Evolutionary conservation across 2,888 invertebrate species (phyloP).

Genomic region (Drosophila greeni): DNA sequence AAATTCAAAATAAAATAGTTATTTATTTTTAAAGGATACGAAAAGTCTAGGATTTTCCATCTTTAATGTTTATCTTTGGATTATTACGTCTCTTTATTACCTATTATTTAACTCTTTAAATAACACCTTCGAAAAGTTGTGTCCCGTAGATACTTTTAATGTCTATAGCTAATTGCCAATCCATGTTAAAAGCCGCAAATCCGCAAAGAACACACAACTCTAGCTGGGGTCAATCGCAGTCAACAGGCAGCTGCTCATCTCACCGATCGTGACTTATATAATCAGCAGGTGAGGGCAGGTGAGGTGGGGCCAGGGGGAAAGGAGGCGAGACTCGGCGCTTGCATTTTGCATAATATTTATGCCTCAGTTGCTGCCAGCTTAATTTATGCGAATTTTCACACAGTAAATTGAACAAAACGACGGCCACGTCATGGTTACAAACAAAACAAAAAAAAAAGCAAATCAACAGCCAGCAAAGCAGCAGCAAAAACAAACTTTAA

Average conservation of each 20-base stretch:
- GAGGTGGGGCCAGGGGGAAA: neutral
- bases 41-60: neutral
- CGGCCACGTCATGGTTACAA: slow-evolving; percentile 43
- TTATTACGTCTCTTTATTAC: too few relatives aligned
- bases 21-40: neutral
- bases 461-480: too few relatives aligned
- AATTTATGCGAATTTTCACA: slow-evolving; percentile 75
- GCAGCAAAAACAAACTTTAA: slow-evolving; percentile 28
- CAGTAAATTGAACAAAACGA: slow-evolving; percentile 74
- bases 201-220: slow-evolving; percentile 45
- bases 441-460: slow-evolving; percentile 15
- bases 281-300: slow-evolving; percentile 18
- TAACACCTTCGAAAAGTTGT: slow-evolving; percentile 1
- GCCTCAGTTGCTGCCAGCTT: slow-evolving; percentile 55
- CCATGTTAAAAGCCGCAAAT: slow-evolving; percentile 55
- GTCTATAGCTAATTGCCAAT: slow-evolving; percentile 62
- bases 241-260: slow-evolving; percentile 57
- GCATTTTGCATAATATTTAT: slow-evolving; percentile 72
- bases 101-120: neutral
- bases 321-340: slow-evolving; percentile 39
- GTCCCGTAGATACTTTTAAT: slow-evolving; percentile 5
- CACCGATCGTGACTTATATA: slow-evolving; percentile 49
- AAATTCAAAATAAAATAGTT: neutral
- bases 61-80: neutral
- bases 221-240: slow-evolving; percentile 55